Percentiles rank a stretch among this genome's conserved stretches.
These are phyloP conservation scores for Parus major DNA, from an alignment of 2,113 vertebrate genomes.

Conservation along the genomic window DNA sequence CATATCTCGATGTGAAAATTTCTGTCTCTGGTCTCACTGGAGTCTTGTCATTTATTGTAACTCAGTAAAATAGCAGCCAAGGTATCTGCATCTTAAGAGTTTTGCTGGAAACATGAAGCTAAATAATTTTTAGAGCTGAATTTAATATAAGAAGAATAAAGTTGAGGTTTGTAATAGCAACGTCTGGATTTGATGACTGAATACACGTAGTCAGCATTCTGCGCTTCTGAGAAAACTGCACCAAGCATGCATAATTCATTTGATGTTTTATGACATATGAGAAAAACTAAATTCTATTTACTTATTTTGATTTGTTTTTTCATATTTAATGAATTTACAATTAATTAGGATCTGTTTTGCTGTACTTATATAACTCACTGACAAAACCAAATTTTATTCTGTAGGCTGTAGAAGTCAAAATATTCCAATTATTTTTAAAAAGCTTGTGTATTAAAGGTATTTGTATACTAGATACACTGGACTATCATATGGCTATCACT, in stretches of 20 bases:
- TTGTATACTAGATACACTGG: neutral
- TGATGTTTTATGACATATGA: neutral
- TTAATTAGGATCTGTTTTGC: neutral
- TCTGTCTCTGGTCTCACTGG: neutral
- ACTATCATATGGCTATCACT: neutral
- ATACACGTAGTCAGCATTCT: fast-evolving
- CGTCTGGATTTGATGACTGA: neutral
- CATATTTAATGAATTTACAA: neutral
- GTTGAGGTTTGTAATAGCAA: neutral
- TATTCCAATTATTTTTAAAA: neutral
- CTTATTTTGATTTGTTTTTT: neutral
- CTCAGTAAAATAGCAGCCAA: neutral
- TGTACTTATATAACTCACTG: neutral
- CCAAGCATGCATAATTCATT: neutral
- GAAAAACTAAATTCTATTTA: neutral
- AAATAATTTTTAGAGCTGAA: neutral
- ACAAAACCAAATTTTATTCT: neutral
- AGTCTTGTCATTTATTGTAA: neutral
- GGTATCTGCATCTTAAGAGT: neutral
- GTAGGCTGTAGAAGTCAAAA: neutral
- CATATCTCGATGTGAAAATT: neutral
- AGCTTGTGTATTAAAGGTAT: neutral
- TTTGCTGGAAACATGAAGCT: neutral
- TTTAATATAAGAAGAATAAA: neutral
- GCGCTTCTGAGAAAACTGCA: neutral